phyloP scores from a whole-genome alignment of 2,888 invertebrate genomes.

The Acholoe squamosa region DNA sequence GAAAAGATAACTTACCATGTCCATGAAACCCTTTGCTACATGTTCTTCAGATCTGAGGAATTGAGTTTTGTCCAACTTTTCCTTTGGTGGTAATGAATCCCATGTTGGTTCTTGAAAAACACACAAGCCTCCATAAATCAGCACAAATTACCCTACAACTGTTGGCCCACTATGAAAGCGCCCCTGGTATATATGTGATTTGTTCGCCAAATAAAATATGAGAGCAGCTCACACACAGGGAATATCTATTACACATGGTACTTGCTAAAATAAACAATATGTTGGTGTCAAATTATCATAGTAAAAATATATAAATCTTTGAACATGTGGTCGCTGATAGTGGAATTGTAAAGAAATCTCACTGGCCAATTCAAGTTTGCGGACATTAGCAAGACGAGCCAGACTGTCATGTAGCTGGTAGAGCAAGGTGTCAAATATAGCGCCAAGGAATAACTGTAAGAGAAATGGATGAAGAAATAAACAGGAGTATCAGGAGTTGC shows the following conservation, averaged over 20 bases:
- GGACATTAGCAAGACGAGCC: conserved; percentile 70
- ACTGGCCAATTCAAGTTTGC: conserved; percentile 67
- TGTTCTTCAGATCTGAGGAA: conserved; percentile 67
- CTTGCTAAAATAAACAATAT: neutral
- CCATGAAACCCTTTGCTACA: conserved; percentile 68
- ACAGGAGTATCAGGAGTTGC: neutral
- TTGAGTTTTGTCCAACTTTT: conserved; percentile 67
- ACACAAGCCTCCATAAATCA: too few relatives aligned
- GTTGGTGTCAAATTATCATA: too few relatives aligned
- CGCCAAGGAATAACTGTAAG: conserved; percentile 69
- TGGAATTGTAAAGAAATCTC: neutral
- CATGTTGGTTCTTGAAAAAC: conserved; percentile 67
- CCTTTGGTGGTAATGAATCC: conserved; percentile 63
- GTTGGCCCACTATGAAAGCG: too few relatives aligned
- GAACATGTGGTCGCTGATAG: neutral
- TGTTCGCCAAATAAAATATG: too few relatives aligned
- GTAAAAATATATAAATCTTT: too few relatives aligned
- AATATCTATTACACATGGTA: neutral
- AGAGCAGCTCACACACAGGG: too few relatives aligned
- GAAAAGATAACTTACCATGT: conserved; percentile 62
- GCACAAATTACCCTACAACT: too few relatives aligned
- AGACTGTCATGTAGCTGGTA: conserved; percentile 71
- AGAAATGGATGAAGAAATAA: neutral
- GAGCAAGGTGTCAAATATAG: conserved; percentile 70
- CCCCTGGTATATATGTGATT: too few relatives aligned